Percentiles rank a stretch among this genome's conserved stretches.
Evolutionary conservation across 2,888 invertebrate genomes (phyloP).

Genomic region (Trichopria drosophilae): DNA sequence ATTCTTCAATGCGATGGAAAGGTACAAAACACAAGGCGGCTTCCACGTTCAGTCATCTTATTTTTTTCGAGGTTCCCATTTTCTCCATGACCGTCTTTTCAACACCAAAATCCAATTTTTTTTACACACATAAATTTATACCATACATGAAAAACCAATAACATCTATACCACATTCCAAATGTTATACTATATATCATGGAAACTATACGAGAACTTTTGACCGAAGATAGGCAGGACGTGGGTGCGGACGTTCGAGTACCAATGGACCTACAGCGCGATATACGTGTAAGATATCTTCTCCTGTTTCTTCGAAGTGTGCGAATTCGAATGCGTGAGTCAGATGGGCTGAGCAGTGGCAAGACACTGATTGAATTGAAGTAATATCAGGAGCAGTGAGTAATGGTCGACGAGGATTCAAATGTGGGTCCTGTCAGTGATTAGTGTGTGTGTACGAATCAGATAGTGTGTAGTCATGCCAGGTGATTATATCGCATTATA

Average conservation of each 20-base stretch:
- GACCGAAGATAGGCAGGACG: slow-evolving; percentile 31
- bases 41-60: slow-evolving; percentile 22
- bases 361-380: slow-evolving; percentile 60
- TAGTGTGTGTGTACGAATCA: slow-evolving; percentile 53
- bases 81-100: neutral
- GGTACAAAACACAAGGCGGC: slow-evolving; percentile 23
- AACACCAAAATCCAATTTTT: neutral
- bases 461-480: slow-evolving; percentile 59
- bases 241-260: slow-evolving; percentile 31
- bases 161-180: slow-evolving; percentile 51
- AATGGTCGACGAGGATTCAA: slow-evolving; percentile 56
- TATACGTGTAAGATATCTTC: neutral
- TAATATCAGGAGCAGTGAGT: slow-evolving; percentile 59
- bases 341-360: slow-evolving; percentile 47
- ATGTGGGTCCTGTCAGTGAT: slow-evolving; percentile 53
- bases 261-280: slow-evolving; percentile 23
- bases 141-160: slow-evolving; percentile 41
- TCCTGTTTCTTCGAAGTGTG: neutral
- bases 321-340: slow-evolving; percentile 29
- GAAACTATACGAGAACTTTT: slow-evolving; percentile 25
- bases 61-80: slow-evolving; percentile 6
- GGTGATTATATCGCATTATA: slow-evolving; percentile 60
- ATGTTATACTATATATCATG: slow-evolving; percentile 49
- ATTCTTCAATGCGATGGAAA: slow-evolving; percentile 18
- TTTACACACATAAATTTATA: neutral